A percentile compares a stretch with the other conserved stretches of the same genome.
Evolutionary conservation across 1,140 invertebrate genomes (phyloP).

Genomic region (Leptestheria dahalacensis): DNA sequence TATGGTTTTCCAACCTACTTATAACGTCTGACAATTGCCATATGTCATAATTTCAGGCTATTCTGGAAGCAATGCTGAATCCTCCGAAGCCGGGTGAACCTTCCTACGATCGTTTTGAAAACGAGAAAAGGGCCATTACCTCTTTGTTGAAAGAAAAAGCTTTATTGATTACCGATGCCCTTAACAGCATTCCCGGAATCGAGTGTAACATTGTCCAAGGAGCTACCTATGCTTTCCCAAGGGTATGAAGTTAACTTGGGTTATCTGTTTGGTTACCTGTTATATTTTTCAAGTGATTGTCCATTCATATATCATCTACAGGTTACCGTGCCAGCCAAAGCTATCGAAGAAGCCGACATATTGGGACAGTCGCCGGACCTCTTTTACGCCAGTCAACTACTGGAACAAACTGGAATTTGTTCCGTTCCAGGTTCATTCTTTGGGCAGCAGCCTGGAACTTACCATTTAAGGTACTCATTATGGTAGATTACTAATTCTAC

Average conservation of each 20-base stretch:
- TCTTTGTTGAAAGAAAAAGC: constrained; percentile 59
- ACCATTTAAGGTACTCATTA: constrained; percentile 61
- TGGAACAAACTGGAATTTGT: constrained; percentile 82
- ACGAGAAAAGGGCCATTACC: constrained; percentile 71
- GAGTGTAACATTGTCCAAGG: constrained; percentile 70
- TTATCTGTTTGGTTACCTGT: not conserved
- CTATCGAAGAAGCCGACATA: constrained; percentile 56
- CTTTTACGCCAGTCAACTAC: constrained; percentile 83
- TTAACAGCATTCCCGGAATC: constrained; percentile 75
- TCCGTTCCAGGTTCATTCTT: constrained; percentile 89
- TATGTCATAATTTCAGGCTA: constrained; percentile 44
- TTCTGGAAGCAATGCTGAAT: constrained; percentile 56
- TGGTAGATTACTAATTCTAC: constrained; percentile 9
- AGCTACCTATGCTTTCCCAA: constrained; percentile 96
- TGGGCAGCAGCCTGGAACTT: constrained; percentile 82
- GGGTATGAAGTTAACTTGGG: constrained; percentile 22
- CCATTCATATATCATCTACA: not conserved
- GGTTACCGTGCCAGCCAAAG: constrained; percentile 42
- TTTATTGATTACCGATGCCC: constrained; percentile 69
- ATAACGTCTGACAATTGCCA: constrained; percentile 52
- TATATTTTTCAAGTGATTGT: not conserved
- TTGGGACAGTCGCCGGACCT: constrained; percentile 61
- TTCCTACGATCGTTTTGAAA: constrained; percentile 53
- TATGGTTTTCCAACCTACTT: not conserved
- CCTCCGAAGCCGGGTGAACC: constrained; percentile 68